A percentile compares a stretch with the other conserved stretches of the same genome.
These are phyloP conservation scores for Empidonax traillii DNA, from an alignment of 2,113 vertebrate species.

Conservation along the genomic window DNA sequence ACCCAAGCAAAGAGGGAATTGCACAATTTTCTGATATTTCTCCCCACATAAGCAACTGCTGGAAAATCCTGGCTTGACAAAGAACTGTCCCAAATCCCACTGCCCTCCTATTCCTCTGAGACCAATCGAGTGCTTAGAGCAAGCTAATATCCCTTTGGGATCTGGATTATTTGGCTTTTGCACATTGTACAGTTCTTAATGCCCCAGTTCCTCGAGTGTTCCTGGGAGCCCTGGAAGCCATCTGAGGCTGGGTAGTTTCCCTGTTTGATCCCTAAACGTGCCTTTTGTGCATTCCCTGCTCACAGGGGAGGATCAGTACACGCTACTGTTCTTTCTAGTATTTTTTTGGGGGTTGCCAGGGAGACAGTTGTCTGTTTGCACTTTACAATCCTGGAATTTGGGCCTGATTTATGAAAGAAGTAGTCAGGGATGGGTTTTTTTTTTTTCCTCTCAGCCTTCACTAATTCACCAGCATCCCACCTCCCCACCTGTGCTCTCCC, in stretches of 20 bases:
- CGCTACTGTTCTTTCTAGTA: background rate
- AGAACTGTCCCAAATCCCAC: background rate
- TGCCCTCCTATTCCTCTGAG: background rate
- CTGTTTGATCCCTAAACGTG: background rate
- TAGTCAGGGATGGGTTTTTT: background rate
- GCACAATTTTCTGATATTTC: background rate
- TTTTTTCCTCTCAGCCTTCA: background rate
- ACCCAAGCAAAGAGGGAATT: background rate
- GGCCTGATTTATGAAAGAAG: background rate
- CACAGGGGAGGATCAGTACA: background rate
- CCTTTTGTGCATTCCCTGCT: background rate
- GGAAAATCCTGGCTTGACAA: background rate
- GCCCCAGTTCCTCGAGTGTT: background rate
- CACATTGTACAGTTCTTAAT: background rate
- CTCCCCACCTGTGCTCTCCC: background rate
- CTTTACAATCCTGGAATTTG: background rate
- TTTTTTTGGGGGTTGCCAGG: background rate
- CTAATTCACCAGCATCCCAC: background rate
- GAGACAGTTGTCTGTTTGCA: background rate
- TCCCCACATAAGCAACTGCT: background rate
- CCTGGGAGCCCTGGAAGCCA: background rate
- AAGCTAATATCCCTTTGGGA: background rate
- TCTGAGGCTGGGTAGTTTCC: background rate
- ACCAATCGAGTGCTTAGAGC: accelerated
- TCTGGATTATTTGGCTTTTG: background rate